Evolutionary conservation across 2,113 vertebrate species (phyloP).

Genomic region (Rhabdomys dilectus): DNA sequence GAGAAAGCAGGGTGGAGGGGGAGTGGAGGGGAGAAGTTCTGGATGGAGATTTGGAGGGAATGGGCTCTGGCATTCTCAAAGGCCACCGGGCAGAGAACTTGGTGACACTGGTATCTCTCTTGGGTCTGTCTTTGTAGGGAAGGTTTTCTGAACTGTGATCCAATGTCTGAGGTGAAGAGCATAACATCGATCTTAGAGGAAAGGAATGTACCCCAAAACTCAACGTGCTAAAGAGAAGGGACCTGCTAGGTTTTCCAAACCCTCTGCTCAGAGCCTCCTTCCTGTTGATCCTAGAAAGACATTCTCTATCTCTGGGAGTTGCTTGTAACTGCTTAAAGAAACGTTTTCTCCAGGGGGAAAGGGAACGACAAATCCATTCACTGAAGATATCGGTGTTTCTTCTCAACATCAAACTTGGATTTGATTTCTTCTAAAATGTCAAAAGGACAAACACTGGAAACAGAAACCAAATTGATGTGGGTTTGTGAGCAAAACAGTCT

Average conservation of each 20-base stretch:
- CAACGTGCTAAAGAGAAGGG: neutral
- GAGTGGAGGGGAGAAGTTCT: neutral
- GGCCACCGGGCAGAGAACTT: neutral
- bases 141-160: neutral
- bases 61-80: neutral
- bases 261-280: neutral
- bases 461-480: constrained; percentile 70
- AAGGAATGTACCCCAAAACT: neutral
- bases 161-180: neutral
- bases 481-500: constrained; percentile 59
- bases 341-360: constrained; percentile 33
- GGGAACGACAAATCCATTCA: constrained; percentile 11
- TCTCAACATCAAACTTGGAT: constrained; percentile 68
- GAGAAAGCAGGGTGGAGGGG: neutral
- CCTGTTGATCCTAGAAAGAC: neutral
- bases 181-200: constrained; percentile 28
- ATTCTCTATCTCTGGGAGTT: neutral
- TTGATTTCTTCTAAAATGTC: constrained; percentile 72
- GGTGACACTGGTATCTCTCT: neutral
- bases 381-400: constrained; percentile 58
- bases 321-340: neutral
- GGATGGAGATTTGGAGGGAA: neutral
- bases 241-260: neutral
- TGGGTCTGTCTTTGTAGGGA: neutral
- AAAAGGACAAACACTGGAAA: constrained; percentile 70